Base-by-base conservation (phyloP, 2,797 vertebrate species). In the Darevskia nairensis region DNA sequence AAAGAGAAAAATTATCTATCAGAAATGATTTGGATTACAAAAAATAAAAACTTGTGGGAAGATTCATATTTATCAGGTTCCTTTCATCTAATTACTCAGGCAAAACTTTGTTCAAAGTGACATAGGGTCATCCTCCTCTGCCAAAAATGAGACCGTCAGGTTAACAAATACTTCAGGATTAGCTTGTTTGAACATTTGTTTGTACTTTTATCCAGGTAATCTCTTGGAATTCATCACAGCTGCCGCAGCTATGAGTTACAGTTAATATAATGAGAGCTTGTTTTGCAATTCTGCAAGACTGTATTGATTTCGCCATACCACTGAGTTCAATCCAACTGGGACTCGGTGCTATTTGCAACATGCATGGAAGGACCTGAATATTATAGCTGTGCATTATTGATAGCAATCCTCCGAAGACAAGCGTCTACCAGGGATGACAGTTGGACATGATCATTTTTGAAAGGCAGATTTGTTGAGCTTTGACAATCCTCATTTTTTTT, bases 391-490 rank as follows among this genome's bases (percentile, higher is more conserved):
- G 68, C n/a, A 92, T 86, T 88, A 88, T 91, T 94, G 90, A 74
- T n/a, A 84, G n/a, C 46, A 80, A 44, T 91, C 78, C 80, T 89
- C 27, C 91, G 94, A 93, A 91, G 72, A 66, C n/a, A 46, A 90
- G 72, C 46, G 85, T 89, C 87, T 90, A 91, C 71, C 94, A 91
- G 72, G 80, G 86, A 91, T 87, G 69, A 64, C 61, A 89, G 86
- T 50, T 71, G 74, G 92, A 92, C 27, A 72, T 72, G 89, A 86
- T 83, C 91, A 80, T 79, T 95, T 95, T 85, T 35, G 74, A 93
- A 74, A 88, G 19, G 76, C 50, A 90, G 93, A 83, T 95, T 94
- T 94, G 76, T 92, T 94, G 88, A 84, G 83, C 90, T 86, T 94
- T 90, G 64, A 82, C 59, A 89, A 87, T 93, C 92, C 94, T 88